phyloP scores from a whole-genome alignment of 2,888 invertebrate genomes.

The Hypolimnas misippus region DNA sequence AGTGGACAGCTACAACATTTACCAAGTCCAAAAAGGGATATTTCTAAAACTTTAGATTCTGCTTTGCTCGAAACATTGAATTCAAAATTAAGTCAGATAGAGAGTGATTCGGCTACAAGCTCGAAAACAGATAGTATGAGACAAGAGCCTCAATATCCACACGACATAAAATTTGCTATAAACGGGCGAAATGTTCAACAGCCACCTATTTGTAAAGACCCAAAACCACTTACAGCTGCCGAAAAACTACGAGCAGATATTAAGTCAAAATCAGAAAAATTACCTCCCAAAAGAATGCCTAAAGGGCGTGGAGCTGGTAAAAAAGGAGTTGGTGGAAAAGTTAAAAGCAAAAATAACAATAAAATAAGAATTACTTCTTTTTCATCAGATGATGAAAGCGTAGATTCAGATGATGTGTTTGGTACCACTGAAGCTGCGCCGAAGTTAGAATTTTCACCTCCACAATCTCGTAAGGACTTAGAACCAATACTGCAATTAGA shows the following conservation, averaged over 20 bases:
- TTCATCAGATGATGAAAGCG: constrained; percentile 90
- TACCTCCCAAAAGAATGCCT: constrained; percentile 85
- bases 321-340: constrained; percentile 82
- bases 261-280: constrained; percentile 85
- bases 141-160: constrained; percentile 81
- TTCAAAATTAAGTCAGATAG: constrained; percentile 89
- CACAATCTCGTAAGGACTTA: constrained; percentile 89
- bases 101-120: constrained; percentile 90
- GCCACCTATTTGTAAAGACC: constrained; percentile 71
- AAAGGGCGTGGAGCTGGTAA: constrained; percentile 86
- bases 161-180: constrained; percentile 81
- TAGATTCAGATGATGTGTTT: constrained; percentile 91
- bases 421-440: constrained; percentile 90
- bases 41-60: constrained; percentile 88
- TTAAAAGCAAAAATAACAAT: constrained; percentile 86
- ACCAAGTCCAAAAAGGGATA: constrained; percentile 88
- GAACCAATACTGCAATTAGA: constrained; percentile 89
- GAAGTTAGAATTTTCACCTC: constrained; percentile 89
- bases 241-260: constrained; percentile 80
- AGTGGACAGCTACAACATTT: constrained; percentile 85
- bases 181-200: constrained; percentile 75
- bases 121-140: constrained; percentile 88
- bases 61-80: constrained; percentile 87
- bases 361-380: constrained; percentile 90
- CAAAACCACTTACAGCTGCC: constrained; percentile 74